Percentiles rank a stretch among this genome's conserved stretches.
phyloP scores from a whole-genome alignment of 2,797 vertebrate genomes.

The Tokudaia tokunoshimensis region DNA sequence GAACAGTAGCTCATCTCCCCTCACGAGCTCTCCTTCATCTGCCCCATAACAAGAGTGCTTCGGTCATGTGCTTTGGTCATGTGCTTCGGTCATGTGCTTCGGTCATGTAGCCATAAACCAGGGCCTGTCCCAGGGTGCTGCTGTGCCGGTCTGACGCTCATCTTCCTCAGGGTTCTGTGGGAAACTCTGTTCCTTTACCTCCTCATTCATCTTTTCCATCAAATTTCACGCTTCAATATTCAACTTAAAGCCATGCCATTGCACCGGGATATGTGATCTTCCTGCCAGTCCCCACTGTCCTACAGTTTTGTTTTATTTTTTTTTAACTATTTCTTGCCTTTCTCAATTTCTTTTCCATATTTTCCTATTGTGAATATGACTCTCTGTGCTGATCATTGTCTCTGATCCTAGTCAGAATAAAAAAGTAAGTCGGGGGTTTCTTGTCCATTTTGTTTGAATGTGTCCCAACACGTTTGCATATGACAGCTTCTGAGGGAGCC shows the following conservation, averaged over 20 bases:
- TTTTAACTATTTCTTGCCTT: neutral
- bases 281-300: neutral
- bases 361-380: neutral
- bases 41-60: neutral
- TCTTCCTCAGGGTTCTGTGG: neutral
- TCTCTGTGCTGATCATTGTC: neutral
- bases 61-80: no score
- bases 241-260: neutral
- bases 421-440: neutral
- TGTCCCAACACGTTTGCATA: neutral
- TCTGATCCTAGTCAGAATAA: neutral
- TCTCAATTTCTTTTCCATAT: neutral
- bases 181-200: neutral
- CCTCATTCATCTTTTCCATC: neutral
- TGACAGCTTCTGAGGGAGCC: conserved; percentile 26
- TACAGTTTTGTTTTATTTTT: neutral
- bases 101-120: neutral
- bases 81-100: no score
- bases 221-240: neutral
- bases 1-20: neutral
- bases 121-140: neutral
- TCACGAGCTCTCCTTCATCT: neutral
- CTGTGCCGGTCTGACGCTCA: neutral
- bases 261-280: neutral
- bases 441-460: neutral